Evolutionary conservation across 2,797 vertebrate species (phyloP), one percentile per base, ranked within the genome.

Genomic region (Galagoides demidoff): DNA sequence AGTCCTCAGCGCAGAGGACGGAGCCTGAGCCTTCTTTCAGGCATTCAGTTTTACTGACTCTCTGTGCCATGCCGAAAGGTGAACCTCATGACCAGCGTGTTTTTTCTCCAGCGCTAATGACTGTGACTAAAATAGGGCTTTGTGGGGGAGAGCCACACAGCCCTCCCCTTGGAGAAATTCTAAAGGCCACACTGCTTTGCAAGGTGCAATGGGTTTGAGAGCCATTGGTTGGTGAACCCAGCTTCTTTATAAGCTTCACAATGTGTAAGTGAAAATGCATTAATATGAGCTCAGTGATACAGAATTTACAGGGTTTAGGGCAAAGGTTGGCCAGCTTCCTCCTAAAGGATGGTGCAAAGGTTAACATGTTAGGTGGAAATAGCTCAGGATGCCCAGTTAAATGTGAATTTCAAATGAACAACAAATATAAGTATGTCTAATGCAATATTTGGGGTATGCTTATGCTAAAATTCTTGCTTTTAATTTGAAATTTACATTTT

Each of bases 81-180:
- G 68, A 85, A 71, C 85, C 83, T 91, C 95, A 91, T 89, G 79
- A 93, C 59, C 68, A 83, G 74, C 2, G 49, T 87, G 78, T 64
- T 27, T 95, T 79, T 81, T 66, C 73, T 93, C 92, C 84, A 86
- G 59, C 5, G 1, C 74, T 91, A 95, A 90, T 78, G 84, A 83
- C 92, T 79, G 73, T 92, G 90, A 89, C 93, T 95, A 87, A 97
- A 96, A 92, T 90, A 95, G 70, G 63, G 68, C 23, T 37, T 86
- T 77, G 79, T 79, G 7, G 76, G 92, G 81, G 79, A 86, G 64
- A 79, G 64, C 84, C 84, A 82, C 79, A 63, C 20, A 49, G 19
- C 78, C 70, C 79, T 87, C 76, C 77, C 76, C 31, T 81, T n/a
- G 34, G 77, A 89, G 70, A 86, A 84, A 55, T 81, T 82, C 39